Conservation (phyloP, 30 jellyfish, hydroid and myxozoan species). For the Turritopsis dohrnii region DNA sequence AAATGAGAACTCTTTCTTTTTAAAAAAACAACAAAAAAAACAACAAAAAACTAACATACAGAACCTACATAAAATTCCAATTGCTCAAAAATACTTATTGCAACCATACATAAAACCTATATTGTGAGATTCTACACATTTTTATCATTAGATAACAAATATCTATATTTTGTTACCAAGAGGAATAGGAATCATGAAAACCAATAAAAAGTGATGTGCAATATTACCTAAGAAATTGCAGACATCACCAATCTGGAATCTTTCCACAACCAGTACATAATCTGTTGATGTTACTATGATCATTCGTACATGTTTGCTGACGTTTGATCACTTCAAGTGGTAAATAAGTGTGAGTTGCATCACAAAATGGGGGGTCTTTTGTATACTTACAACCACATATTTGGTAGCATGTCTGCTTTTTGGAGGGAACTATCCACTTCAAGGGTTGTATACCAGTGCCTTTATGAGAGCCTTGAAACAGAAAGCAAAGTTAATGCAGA, state of each 20-base stretch:
- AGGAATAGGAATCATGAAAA: too few species aligned
- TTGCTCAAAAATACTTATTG: too few species aligned
- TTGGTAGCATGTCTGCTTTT: conserved; percentile 43
- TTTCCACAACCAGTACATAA: conserved; percentile 83
- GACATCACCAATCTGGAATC: conserved; percentile 78
- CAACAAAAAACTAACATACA: too few species aligned
- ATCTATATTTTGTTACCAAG: too few species aligned
- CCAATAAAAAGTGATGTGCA: not conserved
- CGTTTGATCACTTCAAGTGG: conserved; percentile 52
- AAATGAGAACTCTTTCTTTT: too few species aligned
- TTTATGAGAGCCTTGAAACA: conserved; percentile 70
- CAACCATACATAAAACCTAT: too few species aligned
- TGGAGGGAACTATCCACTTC: conserved; percentile 67
- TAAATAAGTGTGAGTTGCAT: conserved; percentile 54
- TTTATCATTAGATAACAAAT: too few species aligned
- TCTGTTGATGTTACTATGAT: conserved; percentile 30
- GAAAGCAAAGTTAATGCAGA: not conserved
- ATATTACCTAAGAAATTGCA: too few species aligned
- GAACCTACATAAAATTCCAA: too few species aligned
- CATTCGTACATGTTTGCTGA: conserved; percentile 44
- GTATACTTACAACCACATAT: conserved; percentile 72
- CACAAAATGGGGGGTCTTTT: conserved; percentile 64
- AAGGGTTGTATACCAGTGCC: conserved; percentile 71
- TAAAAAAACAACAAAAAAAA: too few species aligned
- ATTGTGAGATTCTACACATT: too few species aligned